Evolutionary conservation across 2,797 vertebrate genomes (phyloP), one percentile per base, ranked within the genome.

Genomic region (Dromococcyx pavoninus): DNA sequence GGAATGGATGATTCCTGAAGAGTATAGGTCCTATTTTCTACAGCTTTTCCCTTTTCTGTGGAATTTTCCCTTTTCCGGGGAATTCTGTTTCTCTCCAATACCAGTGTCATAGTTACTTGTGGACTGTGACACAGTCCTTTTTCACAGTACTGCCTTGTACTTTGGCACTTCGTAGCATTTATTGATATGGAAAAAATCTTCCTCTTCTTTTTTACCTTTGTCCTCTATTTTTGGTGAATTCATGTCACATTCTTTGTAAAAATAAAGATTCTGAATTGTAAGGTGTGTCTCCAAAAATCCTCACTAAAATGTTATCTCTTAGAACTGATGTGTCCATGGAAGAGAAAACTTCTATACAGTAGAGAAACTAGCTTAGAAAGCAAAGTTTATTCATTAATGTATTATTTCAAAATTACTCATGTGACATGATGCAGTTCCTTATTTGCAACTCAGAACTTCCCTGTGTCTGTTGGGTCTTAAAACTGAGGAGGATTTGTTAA

Each of bases 351-450:
- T 78, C 11, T 33, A 54, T n/a, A 18, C 3, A 22, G 5, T 35
- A 65, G 32, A 57, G 22, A 86, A 94, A 91, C 19, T 35, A 91
- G 78, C 82, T 96, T 67, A 81, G 91, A 95, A 98, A 97, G 90
- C 67, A 93, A 92, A 89, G 77, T 67, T 92, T 89, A 76, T 89
- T 76, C 79, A 81, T 74, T 32, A 72, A 82, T 37, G 19, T 91
- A 86, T 93, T 93, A 89, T 95, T 97, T 96, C 78, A 86, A 86
- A 95, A 80, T 86, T 71, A 37, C 88, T 93, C 97, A 98, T 97
- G 97, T 98, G 98, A 98, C 98, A 98, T 93, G 96, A 98, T 97
- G 96, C 94, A 91, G 97, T 97, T 97, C 97, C 97, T 97, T 95
- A 97, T 98, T 97, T 97, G 96, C 91, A 89, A 90, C 62, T 92